Evolutionary conservation across 2,888 invertebrate genomes (phyloP), one percentile per base, ranked within the genome.

Genomic region (Hylaea fasciaria): DNA sequence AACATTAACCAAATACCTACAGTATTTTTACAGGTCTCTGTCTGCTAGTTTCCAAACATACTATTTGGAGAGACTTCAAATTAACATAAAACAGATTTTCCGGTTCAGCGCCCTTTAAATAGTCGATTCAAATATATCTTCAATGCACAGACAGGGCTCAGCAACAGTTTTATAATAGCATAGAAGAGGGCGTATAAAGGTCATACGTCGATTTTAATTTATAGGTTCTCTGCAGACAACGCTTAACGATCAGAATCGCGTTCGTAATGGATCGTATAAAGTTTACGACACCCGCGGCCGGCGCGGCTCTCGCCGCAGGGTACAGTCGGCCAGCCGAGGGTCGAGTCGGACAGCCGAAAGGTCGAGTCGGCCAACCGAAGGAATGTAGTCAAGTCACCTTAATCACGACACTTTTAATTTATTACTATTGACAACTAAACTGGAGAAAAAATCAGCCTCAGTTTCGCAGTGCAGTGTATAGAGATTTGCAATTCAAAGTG

Each of bases 251-350:
- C 56, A 52, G 58, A 65, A 63, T 63, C 63, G 57, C 59, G 60
- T 46, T 60, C 58, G 65, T 59, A 51, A 67, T 56, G 60, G 62
- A 56, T 59, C 62, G 64, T 64, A 62, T 64, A 69, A 67, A 60
- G 52, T 69, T 69, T 62, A 67, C 65, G 69, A 69, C 28, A 12
- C 43, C 32, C n/a, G 56, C 49, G 32, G 58, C 51, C 62, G 54
- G 59, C 40, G 49, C 5, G 22, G 22, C 22, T 63, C 63, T 57
- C 60, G 61, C 54, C 53, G 49, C 50, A 50, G 48, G 37, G 47
- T 49, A 22, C 12, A 5, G 47, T 37, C 17, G 37, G 37, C 12
- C 12, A 2, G 12, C 37, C 12, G n/a, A 37, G 37, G 3, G 35
- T 9, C 1, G 11, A 1, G 11, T n/a, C n/a, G n/a, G n/a, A n/a